Evolutionary conservation across 2,113 vertebrate genomes (phyloP).

Genomic region (Morone chrysops): DNA sequence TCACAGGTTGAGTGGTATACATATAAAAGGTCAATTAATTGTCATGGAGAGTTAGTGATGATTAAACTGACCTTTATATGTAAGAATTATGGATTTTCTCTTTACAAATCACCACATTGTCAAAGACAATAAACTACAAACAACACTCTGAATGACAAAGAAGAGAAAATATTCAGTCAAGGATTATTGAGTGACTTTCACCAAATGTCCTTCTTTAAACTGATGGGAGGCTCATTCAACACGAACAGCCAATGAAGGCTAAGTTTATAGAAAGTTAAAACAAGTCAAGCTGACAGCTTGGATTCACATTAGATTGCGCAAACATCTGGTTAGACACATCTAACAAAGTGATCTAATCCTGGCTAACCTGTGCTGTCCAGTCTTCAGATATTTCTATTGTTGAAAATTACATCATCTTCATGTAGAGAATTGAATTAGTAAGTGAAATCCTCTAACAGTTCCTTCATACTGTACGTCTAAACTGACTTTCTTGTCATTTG

Average conservation of each 20-base stretch:
- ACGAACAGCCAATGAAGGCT: neutral
- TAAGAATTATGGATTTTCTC: neutral
- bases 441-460: neutral
- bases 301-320: neutral
- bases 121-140: too few relatives aligned
- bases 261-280: neutral
- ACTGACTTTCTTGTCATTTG: neutral
- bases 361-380: neutral
- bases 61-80: neutral
- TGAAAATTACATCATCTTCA: neutral
- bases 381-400: neutral
- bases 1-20: neutral
- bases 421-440: neutral
- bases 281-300: neutral
- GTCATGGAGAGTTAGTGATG: neutral
- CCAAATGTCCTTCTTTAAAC: too few relatives aligned
- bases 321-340: neutral
- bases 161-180: too few relatives aligned
- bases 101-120: neutral
- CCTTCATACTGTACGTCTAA: neutral
- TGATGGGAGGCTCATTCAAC: neutral
- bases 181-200: too few relatives aligned
- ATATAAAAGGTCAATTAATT: too few relatives aligned
- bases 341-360: neutral
- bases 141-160: too few relatives aligned